These are phyloP conservation scores for Chelonia mydas DNA, from an alignment of 2,797 vertebrate species.

Conservation along the genomic window DNA sequence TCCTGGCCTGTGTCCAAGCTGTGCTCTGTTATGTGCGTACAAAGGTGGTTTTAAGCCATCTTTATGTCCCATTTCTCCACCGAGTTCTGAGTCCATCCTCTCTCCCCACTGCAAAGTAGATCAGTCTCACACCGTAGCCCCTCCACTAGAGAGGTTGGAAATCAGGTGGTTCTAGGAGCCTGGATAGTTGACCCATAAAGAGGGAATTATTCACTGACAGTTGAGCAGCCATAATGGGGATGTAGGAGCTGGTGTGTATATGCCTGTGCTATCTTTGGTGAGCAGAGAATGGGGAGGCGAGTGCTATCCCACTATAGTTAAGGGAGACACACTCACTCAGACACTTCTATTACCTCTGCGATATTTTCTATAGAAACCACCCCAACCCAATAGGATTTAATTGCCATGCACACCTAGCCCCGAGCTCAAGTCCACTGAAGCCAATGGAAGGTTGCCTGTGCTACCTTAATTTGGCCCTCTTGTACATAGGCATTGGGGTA, in stretches of 20 bases:
- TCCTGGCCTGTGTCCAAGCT: neutral
- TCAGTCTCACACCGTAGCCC: neutral
- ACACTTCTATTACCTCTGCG: neutral
- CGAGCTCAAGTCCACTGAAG: neutral
- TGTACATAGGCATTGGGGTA: no score
- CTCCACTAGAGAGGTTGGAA: neutral
- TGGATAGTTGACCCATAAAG: neutral
- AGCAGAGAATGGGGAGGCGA: neutral
- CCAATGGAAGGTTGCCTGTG: neutral
- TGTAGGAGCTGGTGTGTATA: neutral
- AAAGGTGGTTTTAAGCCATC: neutral
- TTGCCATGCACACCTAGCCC: neutral
- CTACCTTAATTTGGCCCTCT: no score
- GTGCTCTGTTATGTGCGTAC: neutral
- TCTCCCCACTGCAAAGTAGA: neutral
- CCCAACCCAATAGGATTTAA: neutral
- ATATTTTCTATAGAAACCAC: neutral
- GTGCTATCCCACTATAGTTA: fast-evolving
- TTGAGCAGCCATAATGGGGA: neutral
- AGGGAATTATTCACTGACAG: neutral
- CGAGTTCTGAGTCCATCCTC: neutral
- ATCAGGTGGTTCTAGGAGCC: neutral
- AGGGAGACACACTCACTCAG: neutral
- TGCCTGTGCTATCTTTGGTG: neutral
- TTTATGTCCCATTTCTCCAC: neutral